Conservation (phyloP, 2,888 invertebrate genomes). For the Apodemia hepburni region DNA sequence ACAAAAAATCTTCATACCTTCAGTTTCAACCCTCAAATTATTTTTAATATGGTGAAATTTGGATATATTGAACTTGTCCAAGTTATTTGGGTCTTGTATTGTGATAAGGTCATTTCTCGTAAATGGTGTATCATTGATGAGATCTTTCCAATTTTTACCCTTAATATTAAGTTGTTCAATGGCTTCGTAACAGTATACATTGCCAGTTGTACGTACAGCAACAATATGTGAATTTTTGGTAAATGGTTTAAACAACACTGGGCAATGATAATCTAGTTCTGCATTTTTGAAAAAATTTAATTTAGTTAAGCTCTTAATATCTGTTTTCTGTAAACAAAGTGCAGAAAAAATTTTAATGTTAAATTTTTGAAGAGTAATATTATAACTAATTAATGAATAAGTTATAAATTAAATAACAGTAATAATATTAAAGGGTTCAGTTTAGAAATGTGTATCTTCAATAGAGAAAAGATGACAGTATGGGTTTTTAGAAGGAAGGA, state of each 20-base stretch:
- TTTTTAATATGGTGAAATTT: slow-evolving; percentile 96
- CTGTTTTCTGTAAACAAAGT: slow-evolving; percentile 82
- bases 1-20: slow-evolving; percentile 78
- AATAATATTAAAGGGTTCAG: too few species aligned
- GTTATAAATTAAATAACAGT: too few species aligned
- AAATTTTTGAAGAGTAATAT: not conserved
- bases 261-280: slow-evolving; percentile 93
- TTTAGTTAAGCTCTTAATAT: slow-evolving; percentile 90
- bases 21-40: slow-evolving; percentile 92
- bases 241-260: slow-evolving; percentile 95
- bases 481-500: too few species aligned
- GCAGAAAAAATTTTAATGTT: not conserved
- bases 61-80: slow-evolving; percentile 96
- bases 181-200: slow-evolving; percentile 97
- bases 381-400: too few species aligned
- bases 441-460: too few species aligned
- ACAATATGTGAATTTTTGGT: slow-evolving; percentile 97
- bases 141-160: slow-evolving; percentile 95
- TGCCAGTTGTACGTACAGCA: slow-evolving; percentile 93
- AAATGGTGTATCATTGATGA: slow-evolving; percentile 94
- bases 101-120: slow-evolving; percentile 93
- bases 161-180: slow-evolving; percentile 98
- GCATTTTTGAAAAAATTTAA: slow-evolving; percentile 93
- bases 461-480: too few species aligned
- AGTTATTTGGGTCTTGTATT: slow-evolving; percentile 93